Evolutionary conservation across 1,140 invertebrate species (phyloP).

Genomic region (Pachypeltis micranthus): DNA sequence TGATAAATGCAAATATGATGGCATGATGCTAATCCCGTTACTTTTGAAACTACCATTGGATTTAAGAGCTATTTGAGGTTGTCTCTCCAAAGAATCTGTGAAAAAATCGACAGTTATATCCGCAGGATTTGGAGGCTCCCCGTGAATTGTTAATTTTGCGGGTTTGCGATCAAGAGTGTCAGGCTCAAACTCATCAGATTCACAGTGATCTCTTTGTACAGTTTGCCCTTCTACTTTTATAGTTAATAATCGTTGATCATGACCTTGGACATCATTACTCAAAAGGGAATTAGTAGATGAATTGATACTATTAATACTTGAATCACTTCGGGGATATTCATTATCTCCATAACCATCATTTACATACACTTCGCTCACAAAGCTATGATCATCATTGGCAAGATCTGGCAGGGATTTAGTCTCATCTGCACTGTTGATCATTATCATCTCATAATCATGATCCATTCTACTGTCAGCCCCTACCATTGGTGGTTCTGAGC

Average conservation of each 20-base stretch:
- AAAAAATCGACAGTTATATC: slow-evolving; percentile 26
- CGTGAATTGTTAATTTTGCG: slow-evolving; percentile 42
- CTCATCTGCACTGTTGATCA: slow-evolving; percentile 27
- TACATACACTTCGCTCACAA: slow-evolving; percentile 65
- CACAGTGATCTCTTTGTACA: slow-evolving; percentile 49
- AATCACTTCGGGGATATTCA: slow-evolving; percentile 46
- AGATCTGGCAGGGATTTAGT: slow-evolving; percentile 40
- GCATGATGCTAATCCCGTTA: slow-evolving; percentile 26
- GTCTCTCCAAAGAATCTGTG: slow-evolving; percentile 44
- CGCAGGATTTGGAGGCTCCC: slow-evolving; percentile 33
- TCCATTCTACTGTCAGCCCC: slow-evolving; percentile 23
- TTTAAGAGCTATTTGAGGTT: slow-evolving; percentile 41
- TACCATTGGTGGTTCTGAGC: not conserved
- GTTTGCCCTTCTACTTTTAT: slow-evolving; percentile 66
- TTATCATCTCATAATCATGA: slow-evolving; percentile 32
- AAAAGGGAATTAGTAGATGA: slow-evolving; percentile 20
- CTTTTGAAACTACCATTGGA: slow-evolving; percentile 51
- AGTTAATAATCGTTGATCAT: slow-evolving; percentile 55
- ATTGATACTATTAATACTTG: slow-evolving; percentile 36
- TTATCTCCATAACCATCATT: slow-evolving; percentile 49
- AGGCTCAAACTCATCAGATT: slow-evolving; percentile 66
- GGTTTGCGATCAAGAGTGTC: slow-evolving; percentile 74
- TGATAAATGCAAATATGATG: not conserved
- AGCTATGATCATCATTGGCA: slow-evolving; percentile 43
- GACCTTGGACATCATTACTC: slow-evolving; percentile 36